These are phyloP conservation scores for Cephalotes varians DNA, from an alignment of 2,888 invertebrate genomes.

Conservation along the genomic window DNA sequence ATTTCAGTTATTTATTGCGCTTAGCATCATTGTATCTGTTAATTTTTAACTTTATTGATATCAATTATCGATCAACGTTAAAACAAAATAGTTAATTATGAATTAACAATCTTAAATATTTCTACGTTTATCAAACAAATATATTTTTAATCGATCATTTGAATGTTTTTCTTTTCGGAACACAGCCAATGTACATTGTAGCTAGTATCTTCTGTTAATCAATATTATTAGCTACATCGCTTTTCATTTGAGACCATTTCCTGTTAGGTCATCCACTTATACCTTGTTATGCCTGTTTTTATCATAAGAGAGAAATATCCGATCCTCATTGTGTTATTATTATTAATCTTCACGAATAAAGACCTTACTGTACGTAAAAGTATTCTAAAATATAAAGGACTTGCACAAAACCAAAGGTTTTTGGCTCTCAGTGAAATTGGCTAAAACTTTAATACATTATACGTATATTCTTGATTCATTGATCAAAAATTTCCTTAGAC, in stretches of 20 bases:
- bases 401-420: too few relatives aligned
- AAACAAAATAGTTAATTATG: neutral
- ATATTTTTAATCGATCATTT: neutral
- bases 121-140: neutral
- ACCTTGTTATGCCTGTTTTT: neutral
- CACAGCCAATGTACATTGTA: neutral
- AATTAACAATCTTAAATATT: neutral
- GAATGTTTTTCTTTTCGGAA: neutral
- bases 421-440: too few relatives aligned
- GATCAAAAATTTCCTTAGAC: too few relatives aligned
- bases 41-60: neutral
- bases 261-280: conserved; percentile 4
- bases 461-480: too few relatives aligned
- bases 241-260: conserved; percentile 19
- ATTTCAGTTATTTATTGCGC: neutral
- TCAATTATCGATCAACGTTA: neutral
- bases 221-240: neutral
- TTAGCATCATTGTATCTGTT: neutral
- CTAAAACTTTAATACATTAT: too few relatives aligned
- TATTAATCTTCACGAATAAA: neutral
- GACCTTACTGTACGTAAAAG: neutral
- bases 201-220: conserved; percentile 1
- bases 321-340: neutral
- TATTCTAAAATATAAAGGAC: too few relatives aligned
- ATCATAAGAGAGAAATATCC: neutral